Evolutionary conservation across 2,888 invertebrate genomes (phyloP), one percentile per base, ranked within the genome.

Genomic region (Kryphioiulus occultus): DNA sequence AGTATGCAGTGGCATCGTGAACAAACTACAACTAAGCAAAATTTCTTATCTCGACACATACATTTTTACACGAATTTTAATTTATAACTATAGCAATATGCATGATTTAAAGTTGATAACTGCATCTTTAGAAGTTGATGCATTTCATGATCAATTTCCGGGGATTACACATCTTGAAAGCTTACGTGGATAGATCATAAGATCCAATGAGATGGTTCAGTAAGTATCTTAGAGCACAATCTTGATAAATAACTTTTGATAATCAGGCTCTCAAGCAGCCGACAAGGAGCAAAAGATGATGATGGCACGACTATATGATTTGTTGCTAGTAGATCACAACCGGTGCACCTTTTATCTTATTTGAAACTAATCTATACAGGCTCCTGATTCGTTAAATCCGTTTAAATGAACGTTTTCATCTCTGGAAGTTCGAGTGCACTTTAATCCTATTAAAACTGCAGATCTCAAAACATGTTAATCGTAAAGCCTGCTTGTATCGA

Each of bases 401-500:
- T n/a, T n/a, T n/a, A n/a, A 17, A 30, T 30, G 78, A 78, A 15
- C 78, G 78, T 78, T 78, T 78, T 78, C 78, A 78, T 78, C 78
- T 30, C 30, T 78, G 26, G 78, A 30, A 12, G 78, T 30, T 78
- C 30, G 78, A 78, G 78, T 78, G 78, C 78, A 30, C 30, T 78
- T 30, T 78, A 78, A 78, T 78, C 78, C 78, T 30, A 78, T 78
- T 78, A 78, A 78, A 26, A 22, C 59, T 59, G 22, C 7, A 22
- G 59, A 22, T 59, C 59, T 78, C 78, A 30, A 78, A 78, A 78
- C 78, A 78, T 78, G 78, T 78, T 78, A 78, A 78, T 78, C 78
- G 78, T 5, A 30, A 78, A 78, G 78, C 26, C 12, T 78, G 30
- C 78, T 15, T 17, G 30, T 78, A 78, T 78, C 15, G 78, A 78